Conservation (phyloP, 2,797 vertebrate species). For the Melanotaenia parkinsoni region DNA sequence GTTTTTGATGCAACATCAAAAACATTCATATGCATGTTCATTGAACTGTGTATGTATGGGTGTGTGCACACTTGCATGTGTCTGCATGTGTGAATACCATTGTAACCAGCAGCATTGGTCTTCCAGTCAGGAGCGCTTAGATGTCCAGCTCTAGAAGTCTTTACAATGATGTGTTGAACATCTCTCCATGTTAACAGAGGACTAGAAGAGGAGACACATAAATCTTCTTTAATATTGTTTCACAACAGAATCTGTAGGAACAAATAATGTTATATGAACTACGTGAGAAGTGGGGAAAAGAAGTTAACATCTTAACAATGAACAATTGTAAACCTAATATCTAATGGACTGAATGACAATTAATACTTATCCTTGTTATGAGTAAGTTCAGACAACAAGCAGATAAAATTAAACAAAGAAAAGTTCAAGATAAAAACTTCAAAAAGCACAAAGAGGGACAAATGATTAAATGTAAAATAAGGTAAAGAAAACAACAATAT, state of each 20-base stretch:
- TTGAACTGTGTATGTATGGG: neutral
- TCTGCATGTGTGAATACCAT: constrained; percentile 82
- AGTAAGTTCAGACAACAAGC: constrained; percentile 19
- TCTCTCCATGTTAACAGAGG: constrained; percentile 95
- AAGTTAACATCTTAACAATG: neutral
- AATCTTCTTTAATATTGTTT: constrained; percentile 7
- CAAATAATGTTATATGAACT: neutral
- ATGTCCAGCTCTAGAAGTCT: constrained; percentile 95
- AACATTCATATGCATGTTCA: neutral
- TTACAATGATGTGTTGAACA: constrained; percentile 98
- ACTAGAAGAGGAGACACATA: constrained; percentile 72
- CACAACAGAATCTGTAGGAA: neutral
- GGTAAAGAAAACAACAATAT: constrained; percentile 33
- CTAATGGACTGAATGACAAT: neutral
- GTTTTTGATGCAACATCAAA: neutral
- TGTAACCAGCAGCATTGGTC: constrained; percentile 98
- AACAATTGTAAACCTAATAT: neutral
- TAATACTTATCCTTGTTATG: neutral
- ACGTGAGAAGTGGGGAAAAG: neutral
- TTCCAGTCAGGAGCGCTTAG: constrained; percentile 98
- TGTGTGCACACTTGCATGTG: constrained; percentile 7
- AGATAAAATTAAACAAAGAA: constrained; percentile 29
- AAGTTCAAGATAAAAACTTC: constrained; percentile 7
- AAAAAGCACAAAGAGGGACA: neutral
- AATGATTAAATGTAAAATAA: constrained; percentile 32